Base-by-base conservation (phyloP, 2,888 invertebrate genomes). In the Aleiodes testaceus region DNA sequence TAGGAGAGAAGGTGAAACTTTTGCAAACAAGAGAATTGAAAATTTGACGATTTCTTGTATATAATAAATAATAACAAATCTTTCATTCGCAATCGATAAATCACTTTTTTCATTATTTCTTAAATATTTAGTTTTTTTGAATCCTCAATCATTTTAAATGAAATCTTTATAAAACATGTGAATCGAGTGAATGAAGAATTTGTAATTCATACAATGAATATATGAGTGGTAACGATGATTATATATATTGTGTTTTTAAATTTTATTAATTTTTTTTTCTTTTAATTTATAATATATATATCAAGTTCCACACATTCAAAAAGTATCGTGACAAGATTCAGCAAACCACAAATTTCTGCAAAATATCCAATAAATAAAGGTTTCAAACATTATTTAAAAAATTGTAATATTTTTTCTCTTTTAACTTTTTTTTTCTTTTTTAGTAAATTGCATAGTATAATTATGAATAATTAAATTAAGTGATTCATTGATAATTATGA, bases 161-260 rank as follows among this genome's bases (percentile, higher is more conserved):
- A 12, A 16, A 16, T 55, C 9, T 52, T 45, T 49, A 42, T n/a
- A 20, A 47, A 20, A 65, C 53, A 45, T 66, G 55, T 81, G 82
- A 84, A 82, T 82, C 83, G 84, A 84, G 61, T 66, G 7, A 42
- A 42, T 36, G 36, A 59, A 63, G 84, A 82, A 74, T 85, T 86
- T 87, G 87, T 86, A 84, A 85, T 86, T 86, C 85, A 86, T 86
- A 87, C 86, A 87, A 87, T 86, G 86, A 85, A 83, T 84, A 84
- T 81, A 74, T 71, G 66, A 83, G 83, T 84, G 84, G 84, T 83
- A 84, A 69, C 82, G 78, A 81, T 82, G 81, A 81, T 72, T 69
- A 76, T 75, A 72, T 79, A 78, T 75, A 77, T 78, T 36, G 36
- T 36, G 36, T 36, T 36, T 36, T 36, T 9, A 36, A 36, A 36